Evolutionary conservation across 2,888 invertebrate genomes (phyloP), one percentile per base, ranked within the genome.

Genomic region (Drosophila prostipennis): DNA sequence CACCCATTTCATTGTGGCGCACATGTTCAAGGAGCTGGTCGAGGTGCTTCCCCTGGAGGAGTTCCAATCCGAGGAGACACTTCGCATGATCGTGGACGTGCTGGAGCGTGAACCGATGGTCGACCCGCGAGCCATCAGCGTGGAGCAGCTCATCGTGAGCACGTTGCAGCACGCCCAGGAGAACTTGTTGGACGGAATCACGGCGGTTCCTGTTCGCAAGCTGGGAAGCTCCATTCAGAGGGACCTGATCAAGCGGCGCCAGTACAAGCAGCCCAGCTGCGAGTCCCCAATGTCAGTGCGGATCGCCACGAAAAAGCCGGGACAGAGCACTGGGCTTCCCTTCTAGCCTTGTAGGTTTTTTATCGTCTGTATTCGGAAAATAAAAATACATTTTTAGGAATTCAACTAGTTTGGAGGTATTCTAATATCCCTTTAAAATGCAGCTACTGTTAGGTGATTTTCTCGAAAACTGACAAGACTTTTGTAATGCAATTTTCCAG

Each of bases 21-120:
- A 89, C 14, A 80, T 91, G 70, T 89, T 90, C 45, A 86, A 89
- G 53, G 80, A 89, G 43, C 65, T 91, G 3, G 78, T 90, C 4
- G 91, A 91, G 53, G 89, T 91, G 16, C 52, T 91, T 54, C 89
- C 91, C 0, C 58, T 89, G 46, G 90, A 91, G 29, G 91, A 91
- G 36, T 90, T 91, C 29, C 83, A 86, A 53, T 79, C 78, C 4
- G 84, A 87, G 0, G 87, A 90, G 6, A 85, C 88, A 0, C 39
- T 81, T 4, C 81, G 77, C 16, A 75, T 87, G 11, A 69, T 91
- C 11, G 84, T 87, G 0, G 83, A 87, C 16, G 67, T 86, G 3
- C 63, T 92, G 36, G 85, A 80, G 7, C 83, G 80, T 3, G 89
- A 90, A 36, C 55, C 82, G 0, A 80, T 87, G 52, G 77, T 90